Base-by-base conservation (phyloP, 2,888 invertebrate genomes). In the Pammene fasciana region DNA sequence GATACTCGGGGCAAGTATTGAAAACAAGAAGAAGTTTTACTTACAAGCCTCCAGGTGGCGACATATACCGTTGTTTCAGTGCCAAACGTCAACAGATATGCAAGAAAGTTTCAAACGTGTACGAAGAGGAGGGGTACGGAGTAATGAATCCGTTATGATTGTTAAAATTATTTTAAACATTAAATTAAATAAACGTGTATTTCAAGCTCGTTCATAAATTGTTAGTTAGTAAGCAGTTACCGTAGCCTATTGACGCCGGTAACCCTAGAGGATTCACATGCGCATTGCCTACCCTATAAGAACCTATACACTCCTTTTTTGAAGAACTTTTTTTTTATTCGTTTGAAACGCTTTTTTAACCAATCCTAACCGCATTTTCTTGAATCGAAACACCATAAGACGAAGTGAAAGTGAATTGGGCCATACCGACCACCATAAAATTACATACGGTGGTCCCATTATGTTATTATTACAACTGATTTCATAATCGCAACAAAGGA, bases 51-150 rank as follows among this genome's bases (percentile, higher is more conserved):
- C 89, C 90, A 0, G 90, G 90, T 8, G 90, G 89, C 0, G 83
- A 83, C 75, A 75, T 84, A 7, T 92, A 83, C 71, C 83, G 83
- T 16, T 92, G 92, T 64, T 90, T 80, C 71, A 88, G 86, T 68
- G 89, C 85, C 8, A 82, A 89, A 0, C 82, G 78, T 60, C 92
- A 92, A 75, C 90, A 92, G 75, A 73, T 91, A 67, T 92, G 91
- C 71, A 89, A 88, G 75, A 75, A 76, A 65, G 46, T 82, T 57
- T 79, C 80, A n/a, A 70, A 26, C 46, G 41, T 52, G 18, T 38
- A 68, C 18, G 45, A 65, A 7, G 55, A 56, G 45, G 14, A 13
- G 9, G 45, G 18, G 6, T 3, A 26, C 26, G 26, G 4, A 26
- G 1, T 4, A 26, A 4, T 26, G 4, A 26, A 26, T 26, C 26